phyloP scores from a whole-genome alignment of 2,888 invertebrate genomes.

The Plagiodera versicolora region DNA sequence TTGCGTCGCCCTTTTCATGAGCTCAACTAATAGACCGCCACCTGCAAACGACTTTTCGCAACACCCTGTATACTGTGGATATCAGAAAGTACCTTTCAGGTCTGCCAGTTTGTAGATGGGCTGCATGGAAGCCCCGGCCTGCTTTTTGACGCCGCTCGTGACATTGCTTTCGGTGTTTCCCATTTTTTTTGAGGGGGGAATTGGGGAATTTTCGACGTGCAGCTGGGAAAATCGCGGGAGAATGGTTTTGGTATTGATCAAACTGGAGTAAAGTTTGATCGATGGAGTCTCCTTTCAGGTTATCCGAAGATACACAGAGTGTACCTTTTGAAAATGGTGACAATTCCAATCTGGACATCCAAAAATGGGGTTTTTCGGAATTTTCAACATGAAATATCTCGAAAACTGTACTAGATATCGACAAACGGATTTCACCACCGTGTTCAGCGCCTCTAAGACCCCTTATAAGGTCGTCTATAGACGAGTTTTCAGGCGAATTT shows the following conservation, averaged over 20 bases:
- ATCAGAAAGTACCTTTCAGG: slow-evolving; percentile 70
- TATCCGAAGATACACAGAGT: too few relatives aligned
- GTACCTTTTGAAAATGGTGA: too few relatives aligned
- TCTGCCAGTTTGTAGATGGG: slow-evolving; percentile 87
- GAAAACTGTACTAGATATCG: too few relatives aligned
- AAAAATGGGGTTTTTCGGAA: too few relatives aligned
- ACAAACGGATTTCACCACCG: too few relatives aligned
- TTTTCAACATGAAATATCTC: too few relatives aligned
- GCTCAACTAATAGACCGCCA: slow-evolving; percentile 88
- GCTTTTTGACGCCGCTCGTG: slow-evolving; percentile 92
- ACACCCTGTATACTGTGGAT: neutral
- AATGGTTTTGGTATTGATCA: slow-evolving; percentile 20
- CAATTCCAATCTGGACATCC: too few relatives aligned
- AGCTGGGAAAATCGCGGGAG: too few relatives aligned
- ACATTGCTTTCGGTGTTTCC: slow-evolving; percentile 89
- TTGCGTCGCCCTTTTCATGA: slow-evolving; percentile 89
- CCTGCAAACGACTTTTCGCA: slow-evolving; percentile 57
- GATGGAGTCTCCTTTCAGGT: slow-evolving; percentile 10
- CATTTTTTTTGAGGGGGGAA: slow-evolving; percentile 57
- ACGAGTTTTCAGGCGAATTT: too few relatives aligned
- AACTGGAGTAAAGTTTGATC: slow-evolving; percentile 20
- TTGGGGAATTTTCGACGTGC: neutral
- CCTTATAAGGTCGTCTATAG: too few relatives aligned
- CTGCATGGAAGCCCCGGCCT: slow-evolving; percentile 83
- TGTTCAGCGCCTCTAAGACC: too few relatives aligned